phyloP scores from a whole-genome alignment of 1,140 invertebrate genomes.

The Solen grandis region DNA sequence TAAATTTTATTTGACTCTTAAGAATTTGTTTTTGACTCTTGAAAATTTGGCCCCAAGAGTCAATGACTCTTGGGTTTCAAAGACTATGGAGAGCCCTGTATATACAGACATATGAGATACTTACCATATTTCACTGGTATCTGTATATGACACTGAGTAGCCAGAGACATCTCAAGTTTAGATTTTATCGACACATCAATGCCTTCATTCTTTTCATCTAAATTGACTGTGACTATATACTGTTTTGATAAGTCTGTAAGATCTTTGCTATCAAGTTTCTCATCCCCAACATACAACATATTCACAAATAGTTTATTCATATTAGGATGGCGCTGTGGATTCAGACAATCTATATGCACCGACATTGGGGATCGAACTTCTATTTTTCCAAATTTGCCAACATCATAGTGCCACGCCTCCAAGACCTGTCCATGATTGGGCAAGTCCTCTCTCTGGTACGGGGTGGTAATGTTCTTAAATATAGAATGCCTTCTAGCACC shows the following conservation, averaged over 20 bases:
- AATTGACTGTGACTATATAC: constrained; percentile 35
- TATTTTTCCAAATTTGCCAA: constrained; percentile 1
- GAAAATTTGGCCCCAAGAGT: too few relatives aligned
- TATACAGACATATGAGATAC: not conserved
- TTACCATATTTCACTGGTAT: constrained; percentile 35
- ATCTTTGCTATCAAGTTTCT: constrained; percentile 6
- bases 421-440: constrained; percentile 17
- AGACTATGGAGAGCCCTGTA: too few relatives aligned
- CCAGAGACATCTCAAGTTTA: not conserved
- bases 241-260: constrained; percentile 1
- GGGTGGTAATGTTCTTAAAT: not conserved
- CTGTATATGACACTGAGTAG: constrained; percentile 19
- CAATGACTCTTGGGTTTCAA: too few relatives aligned
- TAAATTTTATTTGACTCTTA: too few relatives aligned
- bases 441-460: not conserved
- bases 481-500: not conserved
- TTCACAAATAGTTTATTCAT: constrained; percentile 46
- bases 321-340: constrained; percentile 24
- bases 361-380: constrained; percentile 21
- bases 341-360: constrained; percentile 24
- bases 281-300: constrained; percentile 32
- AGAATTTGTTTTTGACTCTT: too few relatives aligned
- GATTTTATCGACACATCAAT: constrained; percentile 28
- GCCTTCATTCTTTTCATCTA: constrained; percentile 15
- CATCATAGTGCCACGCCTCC: constrained; percentile 44